phyloP scores from a whole-genome alignment of 2,888 invertebrate genomes.

The Drosophila acutilabella region DNA sequence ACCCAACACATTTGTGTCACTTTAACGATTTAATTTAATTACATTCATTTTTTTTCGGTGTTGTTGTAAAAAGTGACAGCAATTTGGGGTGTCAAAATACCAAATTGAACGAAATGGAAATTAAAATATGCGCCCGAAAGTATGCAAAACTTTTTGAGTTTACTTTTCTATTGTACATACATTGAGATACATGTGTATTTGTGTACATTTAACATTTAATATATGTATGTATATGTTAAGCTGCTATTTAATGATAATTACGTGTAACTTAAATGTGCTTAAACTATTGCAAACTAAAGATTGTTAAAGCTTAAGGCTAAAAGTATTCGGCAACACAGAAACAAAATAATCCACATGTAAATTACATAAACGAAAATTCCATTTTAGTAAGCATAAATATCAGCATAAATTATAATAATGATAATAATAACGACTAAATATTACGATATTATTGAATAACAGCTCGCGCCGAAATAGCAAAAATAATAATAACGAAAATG shows the following conservation, averaged over 20 bases:
- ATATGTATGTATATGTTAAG: conserved; percentile 38
- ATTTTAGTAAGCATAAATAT: conserved; percentile 51
- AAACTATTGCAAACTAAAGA: conserved; percentile 69
- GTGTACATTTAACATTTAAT: conserved; percentile 38
- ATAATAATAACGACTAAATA: conserved; percentile 33
- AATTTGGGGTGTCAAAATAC: conserved; percentile 37
- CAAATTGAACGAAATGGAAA: conserved; percentile 21
- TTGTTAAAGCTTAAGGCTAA: conserved; percentile 74
- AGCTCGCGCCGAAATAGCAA: conserved; percentile 58
- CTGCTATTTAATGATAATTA: conserved; percentile 48
- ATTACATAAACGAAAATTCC: conserved; percentile 64
- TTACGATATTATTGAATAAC: conserved; percentile 54
- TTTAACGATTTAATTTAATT: conserved; percentile 51
- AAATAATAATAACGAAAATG: conserved; percentile 18
- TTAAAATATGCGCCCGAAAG: conserved; percentile 20
- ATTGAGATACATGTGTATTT: conserved; percentile 27
- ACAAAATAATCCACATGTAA: conserved; percentile 61
- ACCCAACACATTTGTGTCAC: conserved; percentile 31
- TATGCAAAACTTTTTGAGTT: conserved; percentile 24
- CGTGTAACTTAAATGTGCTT: conserved; percentile 53
- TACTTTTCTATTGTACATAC: conserved; percentile 50
- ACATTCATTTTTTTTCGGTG: conserved; percentile 2
- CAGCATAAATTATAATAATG: conserved; percentile 33
- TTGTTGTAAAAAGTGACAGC: conserved; percentile 34
- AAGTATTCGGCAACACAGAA: conserved; percentile 19